Percentiles rank a stretch among this genome's conserved stretches.
Conservation (phyloP, 2,113 vertebrate genomes). For the Noturus placidus region DNA sequence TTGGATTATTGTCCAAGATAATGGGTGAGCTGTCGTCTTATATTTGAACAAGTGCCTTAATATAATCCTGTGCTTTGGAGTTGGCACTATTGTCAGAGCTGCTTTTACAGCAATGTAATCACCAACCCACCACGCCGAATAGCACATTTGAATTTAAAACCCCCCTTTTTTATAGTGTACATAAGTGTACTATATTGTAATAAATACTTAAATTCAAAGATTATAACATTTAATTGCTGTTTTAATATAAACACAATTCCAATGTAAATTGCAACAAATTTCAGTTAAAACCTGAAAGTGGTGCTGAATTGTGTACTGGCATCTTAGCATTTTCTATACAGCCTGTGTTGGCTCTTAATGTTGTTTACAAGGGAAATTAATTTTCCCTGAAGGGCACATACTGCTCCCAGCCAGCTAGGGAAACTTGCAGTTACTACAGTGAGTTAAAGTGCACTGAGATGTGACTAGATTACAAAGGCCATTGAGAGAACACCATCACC, state of each 20-base stretch:
- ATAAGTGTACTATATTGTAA: not conserved
- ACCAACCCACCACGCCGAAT: too few relatives aligned
- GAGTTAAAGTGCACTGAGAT: conserved; percentile 25
- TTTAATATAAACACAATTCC: not conserved
- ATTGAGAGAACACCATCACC: conserved; percentile 22
- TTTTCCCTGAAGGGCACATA: conserved; percentile 18
- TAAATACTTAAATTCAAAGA: not conserved
- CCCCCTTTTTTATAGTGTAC: not conserved
- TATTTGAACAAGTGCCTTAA: not conserved
- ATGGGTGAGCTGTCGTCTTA: too few relatives aligned
- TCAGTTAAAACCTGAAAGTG: not conserved
- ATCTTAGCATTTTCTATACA: not conserved
- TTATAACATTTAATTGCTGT: too few relatives aligned
- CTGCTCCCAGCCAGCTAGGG: not conserved
- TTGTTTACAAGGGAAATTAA: conserved; percentile 21
- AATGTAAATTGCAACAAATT: not conserved
- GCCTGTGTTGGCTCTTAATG: not conserved
- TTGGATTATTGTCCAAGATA: too few relatives aligned
- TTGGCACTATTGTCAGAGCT: not conserved
- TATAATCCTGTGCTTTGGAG: not conserved
- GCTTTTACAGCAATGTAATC: not conserved
- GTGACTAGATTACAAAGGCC: conserved; percentile 47
- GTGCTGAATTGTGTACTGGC: not conserved
- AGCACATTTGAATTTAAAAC: not conserved
- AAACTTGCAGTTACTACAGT: conserved; percentile 28